Evolutionary conservation across 1,140 invertebrate species (phyloP).

Genomic region (Polypedilum vanderplanki): DNA sequence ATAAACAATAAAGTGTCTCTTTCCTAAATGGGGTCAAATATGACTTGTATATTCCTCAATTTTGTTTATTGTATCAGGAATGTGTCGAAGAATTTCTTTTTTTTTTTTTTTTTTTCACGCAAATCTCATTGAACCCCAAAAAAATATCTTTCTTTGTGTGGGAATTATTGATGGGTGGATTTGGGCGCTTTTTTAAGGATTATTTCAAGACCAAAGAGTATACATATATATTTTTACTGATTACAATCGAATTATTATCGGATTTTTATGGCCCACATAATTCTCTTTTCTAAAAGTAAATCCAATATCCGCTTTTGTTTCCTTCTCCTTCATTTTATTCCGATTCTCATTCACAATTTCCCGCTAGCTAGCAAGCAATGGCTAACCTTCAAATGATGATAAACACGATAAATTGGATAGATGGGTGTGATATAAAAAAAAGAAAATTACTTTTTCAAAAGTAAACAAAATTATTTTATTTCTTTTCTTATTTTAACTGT

Average conservation of each 20-base stretch:
- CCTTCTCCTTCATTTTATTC: neutral
- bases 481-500: too few species aligned
- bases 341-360: too few species aligned
- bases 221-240: neutral
- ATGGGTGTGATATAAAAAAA: too few species aligned
- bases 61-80: neutral
- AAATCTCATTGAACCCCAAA: neutral
- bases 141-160: neutral
- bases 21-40: neutral
- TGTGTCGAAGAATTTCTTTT: neutral
- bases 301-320: constrained; percentile 16
- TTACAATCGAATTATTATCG: constrained; percentile 13
- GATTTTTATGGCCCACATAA: constrained; percentile 24
- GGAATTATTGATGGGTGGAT: neutral
- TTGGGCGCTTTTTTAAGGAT: neutral
- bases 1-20: neutral
- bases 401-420: too few species aligned
- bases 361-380: too few species aligned
- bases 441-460: too few species aligned
- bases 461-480: too few species aligned
- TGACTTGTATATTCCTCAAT: neutral
- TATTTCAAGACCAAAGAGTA: neutral
- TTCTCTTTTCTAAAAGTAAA: neutral
- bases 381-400: too few species aligned
- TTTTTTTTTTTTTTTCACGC: neutral